Evolutionary conservation across 2,888 invertebrate species (phyloP), one percentile per base, ranked within the genome.

Genomic region (Aplocera efformata): DNA sequence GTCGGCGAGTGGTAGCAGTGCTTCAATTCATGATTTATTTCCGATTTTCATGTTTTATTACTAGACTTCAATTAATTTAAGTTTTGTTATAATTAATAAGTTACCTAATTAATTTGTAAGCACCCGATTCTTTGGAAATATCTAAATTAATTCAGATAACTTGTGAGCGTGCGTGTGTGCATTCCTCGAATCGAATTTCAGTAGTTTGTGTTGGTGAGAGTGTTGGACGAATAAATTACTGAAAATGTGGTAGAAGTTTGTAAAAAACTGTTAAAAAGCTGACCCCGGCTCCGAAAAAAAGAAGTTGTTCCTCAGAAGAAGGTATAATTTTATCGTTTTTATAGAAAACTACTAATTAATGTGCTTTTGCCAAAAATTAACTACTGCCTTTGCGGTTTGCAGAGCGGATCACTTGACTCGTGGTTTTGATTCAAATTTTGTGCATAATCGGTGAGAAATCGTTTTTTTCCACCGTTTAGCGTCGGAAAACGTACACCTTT

Each of bases 151-250:
- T 4, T 17, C 7, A 23, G n/a, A 37, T n/a, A 26, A 31, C 24
- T 32, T 47, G 24, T 23, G 23, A 37, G 20, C 66, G 57, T 69
- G 66, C 56, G 63, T 72, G 70, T 73, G 73, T 74, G 75, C 63
- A 71, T 63, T 71, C 65, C 58, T 41, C 27, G 41, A 24, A 6
- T 33, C 70, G 56, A 69, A 66, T 76, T 75, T 73, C 70, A 72
- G 67, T 75, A 64, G 66, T 82, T 79, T 84, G 81, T 83, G 76
- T 78, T 81, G 66, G 79, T 80, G 75, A 74, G 72, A 68, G 71
- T 7, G 9, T 27, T 32, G 30, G 75, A 74, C 71, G 66, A 66
- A 73, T 75, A 26, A 69, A 74, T 72, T 77, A 66, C 66, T 64
- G 31, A 74, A 79, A 77, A 80, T 81, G 79, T 83, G 75, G 67